A percentile compares a stretch with the other conserved stretches of the same genome.
phyloP scores from a whole-genome alignment of 2,797 vertebrate genomes.

The Tarsius wallacei region DNA sequence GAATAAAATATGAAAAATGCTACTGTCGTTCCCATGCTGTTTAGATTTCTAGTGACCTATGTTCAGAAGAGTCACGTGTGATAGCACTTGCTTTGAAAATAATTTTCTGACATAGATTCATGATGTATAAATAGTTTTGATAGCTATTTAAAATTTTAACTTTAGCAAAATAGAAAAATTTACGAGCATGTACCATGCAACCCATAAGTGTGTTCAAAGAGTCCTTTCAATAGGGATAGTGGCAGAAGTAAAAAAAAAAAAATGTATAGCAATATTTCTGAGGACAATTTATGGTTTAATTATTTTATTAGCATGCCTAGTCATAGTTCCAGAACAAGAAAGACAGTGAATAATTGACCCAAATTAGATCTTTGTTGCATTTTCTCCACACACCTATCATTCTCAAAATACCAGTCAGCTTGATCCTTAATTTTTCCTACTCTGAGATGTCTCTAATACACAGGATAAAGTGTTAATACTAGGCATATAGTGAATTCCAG shows the following conservation, averaged over 20 bases:
- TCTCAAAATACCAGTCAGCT: slow-evolving; percentile 10
- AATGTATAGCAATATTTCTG: neutral
- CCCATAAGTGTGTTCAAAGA: neutral
- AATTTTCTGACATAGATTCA: neutral
- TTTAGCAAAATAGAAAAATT: slow-evolving; percentile 42
- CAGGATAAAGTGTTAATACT: neutral
- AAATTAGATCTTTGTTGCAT: neutral
- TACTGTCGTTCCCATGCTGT: neutral
- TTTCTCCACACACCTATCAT: neutral
- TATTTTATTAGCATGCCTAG: slow-evolving; percentile 35
- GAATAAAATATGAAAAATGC: slow-evolving; percentile 34
- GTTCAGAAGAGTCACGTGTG: neutral
- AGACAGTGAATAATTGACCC: neutral
- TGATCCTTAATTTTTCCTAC: slow-evolving; percentile 1
- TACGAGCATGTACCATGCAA: neutral
- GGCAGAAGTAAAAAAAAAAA: neutral
- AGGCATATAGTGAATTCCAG: neutral
- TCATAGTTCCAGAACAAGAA: neutral
- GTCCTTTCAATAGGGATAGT: neutral
- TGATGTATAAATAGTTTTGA: neutral
- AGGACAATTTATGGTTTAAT: neutral
- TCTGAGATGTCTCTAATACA: neutral
- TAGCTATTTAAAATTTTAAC: slow-evolving; percentile 46
- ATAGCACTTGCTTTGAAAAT: slow-evolving; percentile 14
- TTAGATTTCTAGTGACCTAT: neutral